Base-by-base conservation (phyloP, 2,888 invertebrate species). In the Actias luna region DNA sequence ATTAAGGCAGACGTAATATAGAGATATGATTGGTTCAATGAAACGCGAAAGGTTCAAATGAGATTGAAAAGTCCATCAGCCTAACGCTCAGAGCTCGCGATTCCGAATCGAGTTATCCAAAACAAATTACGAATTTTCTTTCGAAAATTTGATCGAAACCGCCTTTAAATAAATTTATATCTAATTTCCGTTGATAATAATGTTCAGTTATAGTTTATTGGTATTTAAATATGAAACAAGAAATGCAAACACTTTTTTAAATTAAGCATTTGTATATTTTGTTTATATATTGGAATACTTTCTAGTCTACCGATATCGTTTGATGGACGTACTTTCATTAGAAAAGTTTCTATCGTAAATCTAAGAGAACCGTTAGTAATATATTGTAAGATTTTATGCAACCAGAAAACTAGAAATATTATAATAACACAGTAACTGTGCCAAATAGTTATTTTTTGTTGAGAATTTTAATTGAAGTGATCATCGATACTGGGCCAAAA, bases 61-160 rank as follows among this genome's bases (percentile, higher is more conserved):
- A 69, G 63, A 72, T 68, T 69, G 67, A 65, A 68, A 71, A 71
- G 66, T 70, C 70, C 62, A 65, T 63, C 65, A 55, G 62, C 62
- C 63, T 63, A 63, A 46, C 42, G 50, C 63, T 64, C 60, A 58
- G 60, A 65, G 64, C 69, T 71, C 69, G 67, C 67, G 70, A 72
- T 73, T 73, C 68, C 67, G 70, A 71, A 74, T 73, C 73, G 75
- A 74, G 67, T 75, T 73, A 69, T 72, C 71, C 60, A 62, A 64
- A 67, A 70, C 65, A 69, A 67, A 68, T 74, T 71, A 68, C 65
- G 70, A 71, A 70, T 69, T 73, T 72, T 69, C 65, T 69, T 69
- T 64, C 64, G 29, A 55, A 55, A 55, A 29, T 25, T 12, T 50
- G 25, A 25, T 50, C 57, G 64, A 64, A 60, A 68, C 67, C 60